These are phyloP conservation scores for Diplodus sargus DNA, from an alignment of 2,797 vertebrate genomes.

Conservation along the genomic window DNA sequence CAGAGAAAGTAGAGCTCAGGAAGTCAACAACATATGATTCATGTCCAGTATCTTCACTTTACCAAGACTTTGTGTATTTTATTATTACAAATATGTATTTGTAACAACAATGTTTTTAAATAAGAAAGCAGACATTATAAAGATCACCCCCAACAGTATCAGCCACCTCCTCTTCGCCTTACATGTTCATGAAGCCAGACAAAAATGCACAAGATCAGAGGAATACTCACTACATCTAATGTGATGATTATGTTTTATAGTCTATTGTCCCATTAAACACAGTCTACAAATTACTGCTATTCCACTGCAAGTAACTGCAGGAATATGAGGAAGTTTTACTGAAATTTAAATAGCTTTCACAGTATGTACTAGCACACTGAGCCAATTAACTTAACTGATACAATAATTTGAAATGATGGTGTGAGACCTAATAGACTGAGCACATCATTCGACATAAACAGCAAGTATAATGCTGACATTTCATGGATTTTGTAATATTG, in stretches of 20 bases:
- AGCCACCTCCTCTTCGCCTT: slow-evolving; percentile 1
- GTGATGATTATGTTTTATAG: slow-evolving; percentile 39
- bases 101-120: neutral
- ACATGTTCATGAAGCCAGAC: slow-evolving; percentile 16
- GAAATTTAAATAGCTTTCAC: slow-evolving; percentile 33
- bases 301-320: slow-evolving; percentile 19
- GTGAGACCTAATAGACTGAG: slow-evolving; percentile 4
- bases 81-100: neutral
- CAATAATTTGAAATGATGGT: slow-evolving; percentile 39
- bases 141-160: slow-evolving; percentile 7
- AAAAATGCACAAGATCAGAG: slow-evolving; percentile 31
- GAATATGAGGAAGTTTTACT: slow-evolving; percentile 21
- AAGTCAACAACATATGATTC: neutral
- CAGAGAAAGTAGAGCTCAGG: neutral
- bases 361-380: slow-evolving; percentile 27
- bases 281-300: slow-evolving; percentile 39
- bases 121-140: neutral
- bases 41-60: neutral
- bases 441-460: slow-evolving; percentile 21
- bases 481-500: slow-evolving; percentile 17
- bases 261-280: slow-evolving; percentile 20
- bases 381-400: slow-evolving; percentile 38
- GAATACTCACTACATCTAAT: slow-evolving; percentile 9
- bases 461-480: slow-evolving; percentile 3
- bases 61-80: neutral